These are phyloP conservation scores for Hydrochoerus hydrochaeris DNA, from an alignment of 2,113 vertebrate genomes.

Conservation along the genomic window DNA sequence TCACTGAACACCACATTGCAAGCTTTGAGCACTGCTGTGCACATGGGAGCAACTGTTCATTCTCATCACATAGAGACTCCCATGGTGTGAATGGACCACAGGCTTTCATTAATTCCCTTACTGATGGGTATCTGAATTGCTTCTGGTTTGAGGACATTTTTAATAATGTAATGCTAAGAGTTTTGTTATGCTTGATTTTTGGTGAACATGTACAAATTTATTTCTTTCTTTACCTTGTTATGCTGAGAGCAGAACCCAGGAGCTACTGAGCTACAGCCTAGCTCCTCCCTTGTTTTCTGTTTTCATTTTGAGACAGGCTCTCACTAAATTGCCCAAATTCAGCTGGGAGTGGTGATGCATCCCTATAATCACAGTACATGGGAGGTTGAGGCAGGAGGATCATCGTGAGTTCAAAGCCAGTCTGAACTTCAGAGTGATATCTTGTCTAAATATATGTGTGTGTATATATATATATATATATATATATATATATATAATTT, in stretches of 20 bases:
- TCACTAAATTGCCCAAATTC: not conserved
- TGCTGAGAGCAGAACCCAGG: not conserved
- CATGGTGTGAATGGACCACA: not conserved
- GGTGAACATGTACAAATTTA: not conserved
- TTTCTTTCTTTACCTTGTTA: not conserved
- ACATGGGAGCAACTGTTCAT: not conserved
- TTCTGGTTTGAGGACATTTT: slow-evolving; percentile 5
- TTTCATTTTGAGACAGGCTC: not conserved
- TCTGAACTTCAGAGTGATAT: not conserved
- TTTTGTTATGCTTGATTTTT: not conserved
- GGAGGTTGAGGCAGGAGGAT: not conserved
- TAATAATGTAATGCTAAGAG: not conserved
- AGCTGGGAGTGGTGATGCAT: not conserved
- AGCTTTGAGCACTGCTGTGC: not conserved
- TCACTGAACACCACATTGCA: too few species aligned
- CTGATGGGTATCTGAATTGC: not conserved
- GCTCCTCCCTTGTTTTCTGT: not conserved
- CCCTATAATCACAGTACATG: not conserved
- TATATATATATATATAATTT: too few species aligned
- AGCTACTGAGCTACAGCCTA: not conserved
- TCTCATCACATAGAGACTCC: not conserved
- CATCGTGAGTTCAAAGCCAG: not conserved
- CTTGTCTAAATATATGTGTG: not conserved
- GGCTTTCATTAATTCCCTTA: not conserved
- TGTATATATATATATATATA: too few species aligned